These are phyloP conservation scores for Apodemia mormo DNA, from an alignment of 2,888 invertebrate genomes.

Conservation along the genomic window DNA sequence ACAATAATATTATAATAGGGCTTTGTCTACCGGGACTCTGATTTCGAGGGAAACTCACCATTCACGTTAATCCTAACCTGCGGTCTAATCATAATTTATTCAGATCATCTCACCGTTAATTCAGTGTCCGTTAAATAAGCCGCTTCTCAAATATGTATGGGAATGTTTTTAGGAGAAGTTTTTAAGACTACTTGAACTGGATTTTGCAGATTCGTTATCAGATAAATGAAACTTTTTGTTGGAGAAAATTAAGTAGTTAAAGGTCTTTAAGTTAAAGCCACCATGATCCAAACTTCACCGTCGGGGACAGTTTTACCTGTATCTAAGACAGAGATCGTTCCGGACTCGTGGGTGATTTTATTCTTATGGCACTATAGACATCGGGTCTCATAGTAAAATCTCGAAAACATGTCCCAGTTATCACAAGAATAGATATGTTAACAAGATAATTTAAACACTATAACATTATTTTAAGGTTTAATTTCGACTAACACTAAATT, in stretches of 20 bases:
- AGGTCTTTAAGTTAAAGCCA: background rate
- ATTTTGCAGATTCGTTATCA: background rate
- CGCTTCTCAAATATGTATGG: conserved; percentile 53
- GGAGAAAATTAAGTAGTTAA: background rate
- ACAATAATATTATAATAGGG: conserved; percentile 47
- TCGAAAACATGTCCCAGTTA: no score
- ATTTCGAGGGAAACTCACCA: conserved; percentile 48
- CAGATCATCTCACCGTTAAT: conserved; percentile 64
- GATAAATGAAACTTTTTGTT: background rate
- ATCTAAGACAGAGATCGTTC: no score
- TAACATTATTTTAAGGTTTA: no score
- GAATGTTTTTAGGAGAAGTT: conserved; percentile 12
- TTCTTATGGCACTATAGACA: no score
- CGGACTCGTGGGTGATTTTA: no score
- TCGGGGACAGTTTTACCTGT: no score
- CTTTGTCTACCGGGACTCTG: conserved; percentile 48
- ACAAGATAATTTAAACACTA: no score
- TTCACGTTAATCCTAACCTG: conserved; percentile 64
- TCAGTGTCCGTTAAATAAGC: conserved; percentile 59
- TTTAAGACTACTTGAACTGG: background rate
- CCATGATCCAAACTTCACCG: no score
- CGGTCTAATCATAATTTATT: conserved; percentile 69
- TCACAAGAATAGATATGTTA: no score
- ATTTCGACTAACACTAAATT: no score
- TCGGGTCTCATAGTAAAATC: no score